These are phyloP conservation scores for Stichopus chloronotus DNA, from an alignment of 35 echinoderm and acorn worm genomes.

Conservation along the genomic window DNA sequence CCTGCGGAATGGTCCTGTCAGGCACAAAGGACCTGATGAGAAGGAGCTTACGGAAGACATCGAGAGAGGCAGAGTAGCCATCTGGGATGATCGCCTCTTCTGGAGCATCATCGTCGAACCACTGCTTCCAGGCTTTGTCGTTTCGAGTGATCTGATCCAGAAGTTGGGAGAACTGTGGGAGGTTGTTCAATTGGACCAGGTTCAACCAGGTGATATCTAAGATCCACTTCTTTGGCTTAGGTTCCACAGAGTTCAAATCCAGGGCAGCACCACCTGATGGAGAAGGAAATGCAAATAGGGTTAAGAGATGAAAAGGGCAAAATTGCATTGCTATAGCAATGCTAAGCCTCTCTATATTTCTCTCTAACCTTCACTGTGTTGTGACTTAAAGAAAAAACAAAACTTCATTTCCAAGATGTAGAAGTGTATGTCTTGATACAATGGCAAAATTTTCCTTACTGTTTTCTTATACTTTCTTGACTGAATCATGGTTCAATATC, in stretches of 20 bases:
- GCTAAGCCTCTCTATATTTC: neutral
- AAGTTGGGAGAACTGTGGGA: slow-evolving; percentile 94
- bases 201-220: slow-evolving; percentile 97
- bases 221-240: slow-evolving; percentile 99
- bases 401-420: no score
- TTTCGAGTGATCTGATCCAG: slow-evolving; percentile 86
- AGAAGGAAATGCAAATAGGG: neutral
- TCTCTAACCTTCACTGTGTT: no score
- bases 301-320: slow-evolving; percentile 88
- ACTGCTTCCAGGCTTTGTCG: slow-evolving; percentile 97
- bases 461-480: no score
- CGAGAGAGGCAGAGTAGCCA: slow-evolving; percentile 95
- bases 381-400: no score
- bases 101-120: slow-evolving; percentile 95
- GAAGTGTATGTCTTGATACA: no score
- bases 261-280: slow-evolving; percentile 90
- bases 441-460: no score
- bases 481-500: no score
- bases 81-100: slow-evolving; percentile 95
- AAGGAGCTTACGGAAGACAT: slow-evolving; percentile 89
- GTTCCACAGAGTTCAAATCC: slow-evolving; percentile 93
- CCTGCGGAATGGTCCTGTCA: slow-evolving; percentile 95
- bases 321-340: slow-evolving; percentile 77
- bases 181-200: slow-evolving; percentile 86
- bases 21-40: slow-evolving; percentile 91